Evolutionary conservation across 1,140 invertebrate genomes (phyloP).

Genomic region (Tetramorium alpestre): DNA sequence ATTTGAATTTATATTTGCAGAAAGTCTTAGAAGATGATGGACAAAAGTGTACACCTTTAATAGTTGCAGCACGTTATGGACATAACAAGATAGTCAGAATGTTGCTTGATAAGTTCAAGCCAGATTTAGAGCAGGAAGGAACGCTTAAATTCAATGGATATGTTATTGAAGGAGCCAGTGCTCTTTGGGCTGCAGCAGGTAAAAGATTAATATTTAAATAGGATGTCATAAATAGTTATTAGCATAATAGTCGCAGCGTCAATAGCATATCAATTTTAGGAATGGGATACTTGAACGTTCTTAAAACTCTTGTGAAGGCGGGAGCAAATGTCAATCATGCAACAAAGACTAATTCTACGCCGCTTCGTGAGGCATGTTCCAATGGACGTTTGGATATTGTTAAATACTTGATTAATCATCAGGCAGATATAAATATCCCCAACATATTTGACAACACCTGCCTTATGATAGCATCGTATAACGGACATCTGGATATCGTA

Average conservation of each 20-base stretch:
- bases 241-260: neutral
- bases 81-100: conserved; percentile 93
- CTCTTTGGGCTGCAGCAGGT: conserved; percentile 96
- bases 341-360: conserved; percentile 93
- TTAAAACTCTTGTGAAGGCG: conserved; percentile 94
- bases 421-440: conserved; percentile 92
- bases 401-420: conserved; percentile 92
- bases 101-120: conserved; percentile 92
- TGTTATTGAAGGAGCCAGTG: conserved; percentile 95
- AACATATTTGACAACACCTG: conserved; percentile 89
- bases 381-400: conserved; percentile 95
- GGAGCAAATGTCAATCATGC: conserved; percentile 96
- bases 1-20: conserved; percentile 30
- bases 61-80: conserved; percentile 94
- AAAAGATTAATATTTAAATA: neutral
- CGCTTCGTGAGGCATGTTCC: conserved; percentile 94
- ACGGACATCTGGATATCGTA: conserved; percentile 91
- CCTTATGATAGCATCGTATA: conserved; percentile 97
- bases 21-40: conserved; percentile 93
- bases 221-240: conserved; percentile 22
- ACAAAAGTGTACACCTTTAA: conserved; percentile 93
- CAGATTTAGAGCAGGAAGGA: conserved; percentile 94
- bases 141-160: conserved; percentile 94
- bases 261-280: conserved; percentile 79
- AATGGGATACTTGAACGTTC: conserved; percentile 93